Evolutionary conservation across 2,113 vertebrate species (phyloP), one percentile per base, ranked within the genome.

Genomic region (Lates calcarifer): DNA sequence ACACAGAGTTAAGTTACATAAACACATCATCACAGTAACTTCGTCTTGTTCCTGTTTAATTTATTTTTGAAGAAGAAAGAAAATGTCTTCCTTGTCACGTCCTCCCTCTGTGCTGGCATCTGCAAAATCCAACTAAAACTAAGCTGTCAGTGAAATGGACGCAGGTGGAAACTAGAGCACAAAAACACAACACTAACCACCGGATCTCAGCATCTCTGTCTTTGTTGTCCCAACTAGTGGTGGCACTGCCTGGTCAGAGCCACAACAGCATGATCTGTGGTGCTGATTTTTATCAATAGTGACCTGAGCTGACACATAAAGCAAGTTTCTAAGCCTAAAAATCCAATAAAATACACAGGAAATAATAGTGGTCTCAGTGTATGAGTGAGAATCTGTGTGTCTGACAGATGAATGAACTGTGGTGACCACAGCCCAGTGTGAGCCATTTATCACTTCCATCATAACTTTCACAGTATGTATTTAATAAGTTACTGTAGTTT

Each of bases 111-210:
- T 68, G 61, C 33, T 77, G 63, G 9, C 53, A 57, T 47, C 17
- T 24, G 60, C 33, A 56, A 69, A 74, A 41, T 62, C 15, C 1
- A 2, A 26, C 24, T 56, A 56, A 68, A 69, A 74, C 6, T 2
- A 31, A 47, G 26, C 11, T 74, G 31, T 74, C 47, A 69, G 64
- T 55, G 45, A 22, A 56, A 71, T 39, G 8, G 73, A 43, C 33
- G 70, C 57, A 79, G 81, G 33, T 83, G 66, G 39, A 77, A 77
- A 71, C 41, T 71, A 58, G 80, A 82, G 66, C 58, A 71, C 31
- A 60, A 47, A 60, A 56, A 39, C 0, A 17, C 18, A 0, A 63
- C 61, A 41, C 51, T 58, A 65, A 41, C 60, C n/a, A 41, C 41
- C 18, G 43, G n/a, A 49, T 71, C 60, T 58, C 49, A 70, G 51